Base-by-base conservation (phyloP, 2,113 vertebrate species). In the Colossoma macropomum region DNA sequence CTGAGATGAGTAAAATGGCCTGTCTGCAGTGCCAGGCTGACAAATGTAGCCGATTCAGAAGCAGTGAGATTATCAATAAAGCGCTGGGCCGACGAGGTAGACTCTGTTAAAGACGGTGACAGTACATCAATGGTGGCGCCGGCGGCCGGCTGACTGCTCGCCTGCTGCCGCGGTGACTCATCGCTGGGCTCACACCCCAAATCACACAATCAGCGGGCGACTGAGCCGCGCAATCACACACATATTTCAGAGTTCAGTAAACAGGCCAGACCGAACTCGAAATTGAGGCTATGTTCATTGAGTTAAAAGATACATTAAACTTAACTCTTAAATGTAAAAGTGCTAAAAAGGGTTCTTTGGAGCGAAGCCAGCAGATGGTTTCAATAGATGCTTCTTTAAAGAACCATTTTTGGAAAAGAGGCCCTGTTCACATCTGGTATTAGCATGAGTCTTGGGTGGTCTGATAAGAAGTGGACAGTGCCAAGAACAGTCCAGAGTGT, bases 41-140 rank as follows among this genome's bases (percentile, higher is more conserved):
- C 32, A 48, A 70, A 82, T 45, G 25, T 16, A 34, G 52, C 23
- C 19, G 25, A 4, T 68, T 68, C 28, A 56, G n/a, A 82, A 75
- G 30, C 30, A 38, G 71, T 17, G 3, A 66, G 63, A 56, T 75
- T 28, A 56, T 82, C 80, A 69, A 60, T 70, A 82, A 60, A 48
- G 28, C 52, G 45, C 19, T 48, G 25, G 23, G 25, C 9, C 32
- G 41, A 48, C 0, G 23, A 59, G 25, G 27, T 34, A 62, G 32
- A 50, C 74, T 70, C 73, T 21, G 50, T 45, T 59, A 30, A 41
- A 25, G 52, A 45, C 68, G 72, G 25, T 84, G 86, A 82, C 87
- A 89, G 87, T 81, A 89, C 80, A 86, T 89, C 86, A 79, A 80
- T 87, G 79, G 81, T 78, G 38, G 66, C 16, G 38, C 41, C 25